Evolutionary conservation across 2,113 vertebrate species (phyloP).

Genomic region (Chlamydotis undulata): DNA sequence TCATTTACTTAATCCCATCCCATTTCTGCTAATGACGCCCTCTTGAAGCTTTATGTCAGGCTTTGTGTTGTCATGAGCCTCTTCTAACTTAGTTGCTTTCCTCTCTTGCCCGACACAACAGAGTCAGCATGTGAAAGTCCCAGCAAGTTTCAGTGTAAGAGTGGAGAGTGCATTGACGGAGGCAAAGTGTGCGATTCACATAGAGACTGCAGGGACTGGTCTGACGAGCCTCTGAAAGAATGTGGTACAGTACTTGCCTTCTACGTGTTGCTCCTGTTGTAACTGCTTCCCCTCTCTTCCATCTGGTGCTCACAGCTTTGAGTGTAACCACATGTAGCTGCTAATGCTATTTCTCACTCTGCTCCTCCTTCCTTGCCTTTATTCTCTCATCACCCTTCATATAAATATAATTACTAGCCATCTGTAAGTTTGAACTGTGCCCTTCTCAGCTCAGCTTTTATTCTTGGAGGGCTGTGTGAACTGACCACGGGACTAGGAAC

Average conservation of each 20-base stretch:
- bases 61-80: conserved; percentile 36
- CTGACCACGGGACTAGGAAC: background rate
- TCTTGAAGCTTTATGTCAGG: conserved; percentile 45
- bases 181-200: conserved; percentile 92
- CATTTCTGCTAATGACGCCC: conserved; percentile 43
- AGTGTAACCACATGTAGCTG: conserved; percentile 60
- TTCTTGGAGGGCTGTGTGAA: conserved; percentile 19
- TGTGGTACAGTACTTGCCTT: conserved; percentile 87
- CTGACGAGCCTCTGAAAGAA: conserved; percentile 93
- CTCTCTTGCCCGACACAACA: conserved; percentile 76
- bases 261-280: conserved; percentile 68
- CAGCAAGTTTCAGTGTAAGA: conserved; percentile 93
- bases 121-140: conserved; percentile 90
- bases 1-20: conserved; percentile 44
- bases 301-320: conserved; percentile 64
- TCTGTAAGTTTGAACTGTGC: conserved; percentile 49
- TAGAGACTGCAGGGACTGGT: conserved; percentile 96
- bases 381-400: conserved; percentile 34
- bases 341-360: conserved; percentile 60
- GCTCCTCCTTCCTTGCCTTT: conserved; percentile 24
- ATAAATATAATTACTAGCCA: conserved; percentile 51
- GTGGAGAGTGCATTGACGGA: conserved; percentile 93
- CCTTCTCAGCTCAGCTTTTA: conserved; percentile 40
- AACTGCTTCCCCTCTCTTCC: conserved; percentile 64
- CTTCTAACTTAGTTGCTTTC: conserved; percentile 64